These are phyloP conservation scores for Sericinus montela DNA, from an alignment of 2,888 invertebrate genomes.

Conservation along the genomic window DNA sequence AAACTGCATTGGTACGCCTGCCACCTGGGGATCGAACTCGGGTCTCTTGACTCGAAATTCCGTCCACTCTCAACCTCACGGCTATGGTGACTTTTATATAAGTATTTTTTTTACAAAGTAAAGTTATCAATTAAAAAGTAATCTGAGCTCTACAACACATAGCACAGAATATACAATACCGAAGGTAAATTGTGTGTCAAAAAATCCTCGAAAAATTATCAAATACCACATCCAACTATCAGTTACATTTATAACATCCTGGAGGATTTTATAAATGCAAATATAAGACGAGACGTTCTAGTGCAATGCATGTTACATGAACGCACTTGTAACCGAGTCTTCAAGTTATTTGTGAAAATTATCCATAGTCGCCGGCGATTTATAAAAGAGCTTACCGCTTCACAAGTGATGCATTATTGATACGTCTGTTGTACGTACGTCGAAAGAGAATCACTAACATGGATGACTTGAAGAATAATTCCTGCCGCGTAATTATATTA, in stretches of 20 bases:
- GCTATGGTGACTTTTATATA: too few species aligned
- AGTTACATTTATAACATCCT: neutral
- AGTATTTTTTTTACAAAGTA: too few species aligned
- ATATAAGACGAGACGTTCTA: slow-evolving; percentile 18
- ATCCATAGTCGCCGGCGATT: slow-evolving; percentile 42
- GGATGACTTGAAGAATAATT: neutral
- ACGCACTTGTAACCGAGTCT: slow-evolving; percentile 49
- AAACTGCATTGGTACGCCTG: too few species aligned
- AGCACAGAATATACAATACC: too few species aligned
- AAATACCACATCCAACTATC: neutral
- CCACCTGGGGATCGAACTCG: too few species aligned
- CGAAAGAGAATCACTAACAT: slow-evolving; percentile 11
- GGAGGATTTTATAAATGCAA: slow-evolving; percentile 39
- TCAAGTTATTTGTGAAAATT: slow-evolving; percentile 60
- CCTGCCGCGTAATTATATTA: too few species aligned
- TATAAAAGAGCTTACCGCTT: slow-evolving; percentile 40
- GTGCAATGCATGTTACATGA: slow-evolving; percentile 55
- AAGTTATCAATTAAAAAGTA: too few species aligned
- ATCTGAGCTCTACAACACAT: too few species aligned
- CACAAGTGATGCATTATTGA: slow-evolving; percentile 32
- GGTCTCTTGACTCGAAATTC: too few species aligned
- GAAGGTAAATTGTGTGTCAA: too few species aligned
- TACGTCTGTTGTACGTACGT: slow-evolving; percentile 12
- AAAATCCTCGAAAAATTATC: too few species aligned
- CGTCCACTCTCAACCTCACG: too few species aligned